phyloP scores from a whole-genome alignment of 1,140 invertebrate genomes.

The Lineus longissimus region DNA sequence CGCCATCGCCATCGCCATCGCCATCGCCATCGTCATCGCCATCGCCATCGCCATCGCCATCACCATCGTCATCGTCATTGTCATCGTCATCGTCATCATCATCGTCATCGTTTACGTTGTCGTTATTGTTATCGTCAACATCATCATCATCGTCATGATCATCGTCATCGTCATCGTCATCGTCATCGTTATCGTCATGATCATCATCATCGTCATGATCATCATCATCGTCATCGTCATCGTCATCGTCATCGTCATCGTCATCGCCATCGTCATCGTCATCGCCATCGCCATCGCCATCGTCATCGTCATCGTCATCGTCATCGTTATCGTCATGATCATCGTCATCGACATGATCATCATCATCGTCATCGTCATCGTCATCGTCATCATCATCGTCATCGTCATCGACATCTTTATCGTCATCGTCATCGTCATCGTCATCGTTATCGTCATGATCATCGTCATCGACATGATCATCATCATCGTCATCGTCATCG shows the following conservation, averaged over 20 bases:
- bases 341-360: no score
- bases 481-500: neutral
- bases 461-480: no score
- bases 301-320: neutral
- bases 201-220: no score
- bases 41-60: neutral
- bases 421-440: no score
- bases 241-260: neutral
- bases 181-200: neutral
- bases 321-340: no score
- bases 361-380: neutral
- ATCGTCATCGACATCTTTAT: neutral
- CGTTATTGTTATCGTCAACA: no score
- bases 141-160: no score
- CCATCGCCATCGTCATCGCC: neutral
- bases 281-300: neutral
- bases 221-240: neutral
- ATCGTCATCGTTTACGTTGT: slow-evolving; percentile 6
- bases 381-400: neutral
- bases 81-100: slow-evolving; percentile 15
- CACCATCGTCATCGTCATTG: no score
- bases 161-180: no score
- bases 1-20: neutral
- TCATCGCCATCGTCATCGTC: neutral
- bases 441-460: no score